phyloP scores from a whole-genome alignment of 2,113 vertebrate genomes.

The Megaleporinus macrocephalus region DNA sequence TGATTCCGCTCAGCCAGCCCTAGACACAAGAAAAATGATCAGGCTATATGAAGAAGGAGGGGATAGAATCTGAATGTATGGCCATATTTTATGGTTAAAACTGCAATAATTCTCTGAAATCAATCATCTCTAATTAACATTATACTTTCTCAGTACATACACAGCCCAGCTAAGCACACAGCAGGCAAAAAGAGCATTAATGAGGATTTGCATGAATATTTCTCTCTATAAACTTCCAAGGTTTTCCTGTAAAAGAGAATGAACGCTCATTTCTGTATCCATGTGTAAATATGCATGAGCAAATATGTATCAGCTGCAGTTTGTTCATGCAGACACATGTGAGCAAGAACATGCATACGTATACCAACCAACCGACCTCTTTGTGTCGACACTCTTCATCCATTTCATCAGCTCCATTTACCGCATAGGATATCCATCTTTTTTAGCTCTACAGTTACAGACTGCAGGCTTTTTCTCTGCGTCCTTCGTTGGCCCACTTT shows the following conservation, averaged over 20 bases:
- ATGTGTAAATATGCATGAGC: neutral
- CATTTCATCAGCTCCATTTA: too few relatives aligned
- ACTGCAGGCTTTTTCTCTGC: too few relatives aligned
- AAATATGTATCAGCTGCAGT: neutral
- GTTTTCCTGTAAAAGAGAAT: constrained; percentile 21
- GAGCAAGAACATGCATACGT: too few relatives aligned
- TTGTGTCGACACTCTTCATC: too few relatives aligned
- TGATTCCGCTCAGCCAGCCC: neutral
- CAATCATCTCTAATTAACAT: neutral
- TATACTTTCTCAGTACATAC: neutral
- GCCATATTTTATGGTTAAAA: neutral
- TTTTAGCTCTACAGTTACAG: too few relatives aligned
- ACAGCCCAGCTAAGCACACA: neutral
- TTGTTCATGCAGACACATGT: too few relatives aligned
- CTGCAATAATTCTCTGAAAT: neutral
- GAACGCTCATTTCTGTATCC: constrained; percentile 8
- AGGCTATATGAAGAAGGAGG: neutral
- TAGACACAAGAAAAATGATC: neutral
- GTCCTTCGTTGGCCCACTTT: too few relatives aligned
- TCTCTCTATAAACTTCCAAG: neutral
- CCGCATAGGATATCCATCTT: too few relatives aligned
- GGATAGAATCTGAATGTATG: neutral
- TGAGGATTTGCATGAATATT: neutral
- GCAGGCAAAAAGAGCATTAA: neutral
- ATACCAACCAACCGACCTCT: too few relatives aligned